phyloP scores from a whole-genome alignment of 2,888 invertebrate genomes.

The Machimus atricapillus region DNA sequence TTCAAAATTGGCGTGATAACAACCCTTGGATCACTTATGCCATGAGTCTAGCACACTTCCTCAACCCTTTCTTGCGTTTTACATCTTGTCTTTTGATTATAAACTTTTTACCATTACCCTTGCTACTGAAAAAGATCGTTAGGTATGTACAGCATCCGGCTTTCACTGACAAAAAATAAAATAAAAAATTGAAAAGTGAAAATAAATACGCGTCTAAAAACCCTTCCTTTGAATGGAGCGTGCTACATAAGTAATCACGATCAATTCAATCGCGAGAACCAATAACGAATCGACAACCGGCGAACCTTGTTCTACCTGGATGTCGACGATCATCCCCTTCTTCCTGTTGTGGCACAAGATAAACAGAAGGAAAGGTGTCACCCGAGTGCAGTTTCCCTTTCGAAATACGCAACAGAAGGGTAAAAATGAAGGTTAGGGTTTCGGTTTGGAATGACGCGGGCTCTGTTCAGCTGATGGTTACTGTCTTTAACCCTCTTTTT shows the following conservation, averaged over 20 bases:
- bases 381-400: neutral
- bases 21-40: neutral
- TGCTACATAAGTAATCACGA: conserved; percentile 8
- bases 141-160: conserved; percentile 13
- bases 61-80: conserved; percentile 41
- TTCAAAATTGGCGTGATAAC: neutral
- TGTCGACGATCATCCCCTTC: neutral
- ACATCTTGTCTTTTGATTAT: neutral
- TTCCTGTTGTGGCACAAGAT: neutral
- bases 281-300: conserved; percentile 19
- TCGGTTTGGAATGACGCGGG: neutral
- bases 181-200: conserved; percentile 4
- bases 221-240: neutral
- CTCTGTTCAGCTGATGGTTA: neutral
- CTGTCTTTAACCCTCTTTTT: neutral
- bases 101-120: neutral
- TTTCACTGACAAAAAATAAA: neutral
- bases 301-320: conserved; percentile 18
- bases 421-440: neutral
- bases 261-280: conserved; percentile 31
- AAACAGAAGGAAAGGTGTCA: conserved; percentile 19
- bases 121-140: neutral
- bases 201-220: neutral
- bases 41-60: conserved; percentile 45
- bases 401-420: neutral